Percentiles rank a stretch among this genome's conserved stretches.
These are phyloP conservation scores for Lasioglossum villosulum DNA, from an alignment of 2,888 invertebrate genomes.

Conservation along the genomic window DNA sequence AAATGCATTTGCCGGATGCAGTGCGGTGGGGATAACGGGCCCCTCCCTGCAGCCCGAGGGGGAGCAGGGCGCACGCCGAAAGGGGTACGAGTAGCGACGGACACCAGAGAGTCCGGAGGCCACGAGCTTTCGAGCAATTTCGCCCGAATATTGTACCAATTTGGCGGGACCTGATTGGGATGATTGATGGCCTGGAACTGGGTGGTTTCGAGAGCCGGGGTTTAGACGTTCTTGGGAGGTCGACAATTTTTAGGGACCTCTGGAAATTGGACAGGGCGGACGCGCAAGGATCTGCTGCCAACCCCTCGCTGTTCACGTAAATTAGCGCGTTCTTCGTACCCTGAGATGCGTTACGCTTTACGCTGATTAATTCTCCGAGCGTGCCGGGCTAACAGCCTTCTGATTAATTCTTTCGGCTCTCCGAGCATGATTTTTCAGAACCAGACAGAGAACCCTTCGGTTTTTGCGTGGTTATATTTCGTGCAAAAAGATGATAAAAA, in stretches of 20 bases:
- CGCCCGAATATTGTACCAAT: not conserved
- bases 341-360: not conserved
- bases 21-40: constrained; percentile 57
- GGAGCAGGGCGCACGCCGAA: constrained; percentile 51
- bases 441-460: not conserved
- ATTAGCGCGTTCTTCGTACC: not conserved
- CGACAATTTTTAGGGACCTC: constrained; percentile 6
- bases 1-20: constrained; percentile 82
- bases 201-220: not conserved
- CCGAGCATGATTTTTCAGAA: not conserved
- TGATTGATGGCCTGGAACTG: constrained; percentile 8
- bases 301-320: constrained; percentile 5
- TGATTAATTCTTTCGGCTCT: not conserved
- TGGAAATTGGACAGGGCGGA: constrained; percentile 5
- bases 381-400: not conserved
- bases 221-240: constrained; percentile 9
- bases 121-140: constrained; percentile 4
- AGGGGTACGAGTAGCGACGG: constrained; percentile 54
- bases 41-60: constrained; percentile 31
- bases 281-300: not conserved
- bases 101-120: constrained; percentile 16
- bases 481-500: not conserved
- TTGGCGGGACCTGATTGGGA: not conserved
- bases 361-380: constrained; percentile 4
- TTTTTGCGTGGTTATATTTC: not conserved